A percentile compares a stretch with the other conserved stretches of the same genome.
phyloP scores from a whole-genome alignment of 1,140 invertebrate species.

The Anagrus nilaparvatae region DNA sequence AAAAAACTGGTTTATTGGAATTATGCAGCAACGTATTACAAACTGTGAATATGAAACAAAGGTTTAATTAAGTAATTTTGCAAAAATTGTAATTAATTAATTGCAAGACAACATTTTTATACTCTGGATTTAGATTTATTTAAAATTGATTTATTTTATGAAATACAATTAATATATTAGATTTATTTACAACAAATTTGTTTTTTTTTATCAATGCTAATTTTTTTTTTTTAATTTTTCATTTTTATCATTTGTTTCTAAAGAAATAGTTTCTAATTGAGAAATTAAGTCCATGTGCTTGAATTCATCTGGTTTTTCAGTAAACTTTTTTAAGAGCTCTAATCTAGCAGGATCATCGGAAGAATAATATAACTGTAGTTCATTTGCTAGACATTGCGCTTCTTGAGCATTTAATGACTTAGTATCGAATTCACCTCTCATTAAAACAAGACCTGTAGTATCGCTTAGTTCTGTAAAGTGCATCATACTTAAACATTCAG shows the following conservation, averaged over 20 bases:
- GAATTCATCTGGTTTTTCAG: conserved; percentile 60
- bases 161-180: no score
- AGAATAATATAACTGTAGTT: conserved; percentile 76
- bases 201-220: no score
- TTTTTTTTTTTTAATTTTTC: background rate
- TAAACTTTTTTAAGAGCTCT: conserved; percentile 62
- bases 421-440: conserved; percentile 81
- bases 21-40: no score
- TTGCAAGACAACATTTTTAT: no score
- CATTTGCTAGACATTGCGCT: conserved; percentile 76
- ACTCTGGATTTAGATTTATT: background rate
- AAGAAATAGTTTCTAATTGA: conserved; percentile 64
- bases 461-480: conserved; percentile 73
- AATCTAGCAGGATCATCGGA: conserved; percentile 52
- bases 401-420: conserved; percentile 67
- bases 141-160: no score
- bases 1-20: no score
- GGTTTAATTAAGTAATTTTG: no score
- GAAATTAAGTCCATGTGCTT: conserved; percentile 74
- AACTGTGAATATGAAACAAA: no score
- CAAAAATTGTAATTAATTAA: no score
- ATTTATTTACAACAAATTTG: background rate
- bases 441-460: conserved; percentile 70
- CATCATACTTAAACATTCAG: conserved; percentile 73
- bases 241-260: conserved; percentile 22